Evolutionary conservation across 1,140 invertebrate species (phyloP).

Genomic region (Bemisia tabaci): DNA sequence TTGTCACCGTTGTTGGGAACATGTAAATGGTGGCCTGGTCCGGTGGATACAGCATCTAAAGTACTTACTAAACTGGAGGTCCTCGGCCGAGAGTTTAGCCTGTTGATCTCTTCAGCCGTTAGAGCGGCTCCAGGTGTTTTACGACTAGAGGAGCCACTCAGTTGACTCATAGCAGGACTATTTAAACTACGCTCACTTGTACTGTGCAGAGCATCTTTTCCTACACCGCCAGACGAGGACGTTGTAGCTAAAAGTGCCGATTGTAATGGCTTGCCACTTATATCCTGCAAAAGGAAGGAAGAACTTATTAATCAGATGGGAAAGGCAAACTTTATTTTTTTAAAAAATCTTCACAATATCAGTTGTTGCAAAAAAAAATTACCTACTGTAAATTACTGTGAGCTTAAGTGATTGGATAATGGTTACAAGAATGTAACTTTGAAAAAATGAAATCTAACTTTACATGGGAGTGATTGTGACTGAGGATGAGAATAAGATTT

Average conservation of each 20-base stretch:
- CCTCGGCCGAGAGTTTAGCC: constrained; percentile 40
- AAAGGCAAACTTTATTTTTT: neutral
- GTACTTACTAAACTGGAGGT: constrained; percentile 46
- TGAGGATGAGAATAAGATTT: too few relatives aligned
- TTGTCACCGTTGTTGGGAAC: constrained; percentile 35
- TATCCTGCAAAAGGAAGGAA: constrained; percentile 47
- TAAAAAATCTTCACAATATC: neutral
- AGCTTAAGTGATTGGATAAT: too few relatives aligned
- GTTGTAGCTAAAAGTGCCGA: constrained; percentile 75
- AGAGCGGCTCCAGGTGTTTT: constrained; percentile 56
- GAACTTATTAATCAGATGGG: neutral
- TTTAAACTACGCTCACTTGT: constrained; percentile 81
- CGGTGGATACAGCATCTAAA: constrained; percentile 66
- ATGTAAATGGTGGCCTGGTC: constrained; percentile 17
- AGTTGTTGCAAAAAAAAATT: neutral
- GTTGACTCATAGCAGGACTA: constrained; percentile 77
- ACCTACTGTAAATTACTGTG: too few relatives aligned
- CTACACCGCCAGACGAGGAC: constrained; percentile 67
- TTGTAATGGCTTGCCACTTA: constrained; percentile 81
- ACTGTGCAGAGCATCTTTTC: constrained; percentile 64
- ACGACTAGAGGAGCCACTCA: constrained; percentile 62
- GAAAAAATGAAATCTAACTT: too few relatives aligned
- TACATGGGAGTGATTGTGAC: too few relatives aligned
- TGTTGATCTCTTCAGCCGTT: constrained; percentile 51
- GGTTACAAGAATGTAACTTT: too few relatives aligned